Base-by-base conservation (phyloP, 2,888 invertebrate genomes). In the Amphipoea lucens region DNA sequence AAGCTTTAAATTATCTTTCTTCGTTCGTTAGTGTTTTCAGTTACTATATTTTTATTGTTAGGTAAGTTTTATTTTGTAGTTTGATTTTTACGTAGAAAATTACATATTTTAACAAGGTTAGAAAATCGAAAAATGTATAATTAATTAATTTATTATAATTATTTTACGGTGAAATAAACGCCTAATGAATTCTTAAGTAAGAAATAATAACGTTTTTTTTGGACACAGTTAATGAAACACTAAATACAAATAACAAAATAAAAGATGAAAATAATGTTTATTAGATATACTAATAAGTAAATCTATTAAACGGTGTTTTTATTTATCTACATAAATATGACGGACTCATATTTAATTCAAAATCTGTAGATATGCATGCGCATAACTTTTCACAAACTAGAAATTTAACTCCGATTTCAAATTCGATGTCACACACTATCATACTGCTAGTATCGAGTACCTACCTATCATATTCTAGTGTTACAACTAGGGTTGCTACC, bases 41-140 rank as follows among this genome's bases (percentile, higher is more conserved):
- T 57, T 57, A n/a, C 23, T 57, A 9, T 1, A 0, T 7, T 20
- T 48, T 48, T 67, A 20, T 2, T 23, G 11, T 9, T 60, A 45
- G 77, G 62, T 78, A 77, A 57, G 74, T 73, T 74, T 11, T 3
- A 9, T 36, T 11, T 60, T 57, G 4, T n/a, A 23, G 23, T 23
- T 54, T 54, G 20, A 54, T 20, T 23, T 23, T 23, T 23, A 57
- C 0, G 23, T 57, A 57, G 20, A 54, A 54, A 54, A 20, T 54
- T 54, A 54, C 57, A 57, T 57, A 57, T 57, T 57, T 57, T 9
- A 2, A 9, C 2, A 2, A 23, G 3, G 0, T 54, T 54, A 36
- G 65, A 20, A 11, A 65, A 36, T 65, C 2, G 6, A 62, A 54
- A 20, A 20, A 51, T 51, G 17, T 5, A 4, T 51, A 4, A 14